Conservation (phyloP, 2,113 vertebrate species). For the Hemicordylus capensis region DNA sequence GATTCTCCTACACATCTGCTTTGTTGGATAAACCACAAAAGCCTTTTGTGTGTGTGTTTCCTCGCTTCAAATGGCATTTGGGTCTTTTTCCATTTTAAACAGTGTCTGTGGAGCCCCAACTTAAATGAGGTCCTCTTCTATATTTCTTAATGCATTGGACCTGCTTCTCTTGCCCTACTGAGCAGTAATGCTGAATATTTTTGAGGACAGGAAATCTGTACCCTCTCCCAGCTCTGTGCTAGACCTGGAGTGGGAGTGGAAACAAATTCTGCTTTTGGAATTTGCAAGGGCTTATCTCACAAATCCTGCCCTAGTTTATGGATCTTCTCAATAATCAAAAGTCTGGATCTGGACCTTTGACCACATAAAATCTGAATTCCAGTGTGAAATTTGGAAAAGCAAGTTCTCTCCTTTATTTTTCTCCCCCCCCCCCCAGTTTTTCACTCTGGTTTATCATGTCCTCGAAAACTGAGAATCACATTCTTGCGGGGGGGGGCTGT, state of each 20-base stretch:
- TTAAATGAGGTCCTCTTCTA: neutral
- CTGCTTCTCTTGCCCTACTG: neutral
- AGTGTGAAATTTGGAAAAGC: neutral
- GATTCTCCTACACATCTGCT: neutral
- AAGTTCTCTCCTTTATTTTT: no score
- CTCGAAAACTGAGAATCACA: neutral
- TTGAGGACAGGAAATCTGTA: fast-evolving
- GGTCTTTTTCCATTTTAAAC: neutral
- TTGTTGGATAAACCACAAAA: neutral
- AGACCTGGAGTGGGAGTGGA: fast-evolving
- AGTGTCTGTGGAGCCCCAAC: no score
- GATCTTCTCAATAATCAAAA: neutral
- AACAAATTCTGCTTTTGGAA: neutral
- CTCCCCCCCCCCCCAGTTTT: neutral
- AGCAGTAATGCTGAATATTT: fast-evolving
- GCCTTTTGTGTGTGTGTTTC: neutral
- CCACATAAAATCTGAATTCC: neutral
- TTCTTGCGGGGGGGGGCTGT: neutral
- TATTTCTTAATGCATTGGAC: neutral
- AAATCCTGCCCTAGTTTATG: neutral
- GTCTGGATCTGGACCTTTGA: neutral
- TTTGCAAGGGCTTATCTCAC: no score
- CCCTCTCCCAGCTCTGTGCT: fast-evolving
- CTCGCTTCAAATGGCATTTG: neutral
- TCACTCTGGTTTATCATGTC: neutral